Evolutionary conservation across 2,797 vertebrate species (phyloP).

Genomic region (Podarcis siculus): DNA sequence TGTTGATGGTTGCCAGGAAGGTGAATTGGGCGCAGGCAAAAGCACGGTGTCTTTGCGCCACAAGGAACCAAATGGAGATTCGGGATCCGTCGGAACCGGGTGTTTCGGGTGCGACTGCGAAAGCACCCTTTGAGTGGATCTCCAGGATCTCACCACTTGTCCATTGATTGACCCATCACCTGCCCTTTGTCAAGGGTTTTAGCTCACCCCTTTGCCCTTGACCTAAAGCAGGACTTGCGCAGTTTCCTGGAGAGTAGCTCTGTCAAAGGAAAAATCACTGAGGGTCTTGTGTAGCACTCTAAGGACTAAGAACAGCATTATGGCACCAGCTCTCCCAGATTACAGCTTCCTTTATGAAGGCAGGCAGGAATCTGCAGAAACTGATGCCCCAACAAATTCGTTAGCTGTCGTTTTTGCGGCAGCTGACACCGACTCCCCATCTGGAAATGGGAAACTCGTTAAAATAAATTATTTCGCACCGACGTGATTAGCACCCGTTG

Average conservation of each 20-base stretch:
- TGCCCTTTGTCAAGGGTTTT: not conserved
- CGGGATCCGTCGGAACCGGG: not conserved
- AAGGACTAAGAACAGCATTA: too few species aligned
- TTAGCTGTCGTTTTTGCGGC: too few species aligned
- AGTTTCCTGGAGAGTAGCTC: not conserved
- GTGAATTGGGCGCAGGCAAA: not conserved
- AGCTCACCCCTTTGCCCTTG: too few species aligned
- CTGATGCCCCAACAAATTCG: too few species aligned
- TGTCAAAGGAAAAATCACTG: too few species aligned
- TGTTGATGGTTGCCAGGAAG: not conserved
- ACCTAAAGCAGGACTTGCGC: not conserved
- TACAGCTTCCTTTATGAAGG: too few species aligned
- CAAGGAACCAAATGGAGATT: not conserved
- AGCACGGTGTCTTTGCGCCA: not conserved
- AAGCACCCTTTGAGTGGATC: not conserved
- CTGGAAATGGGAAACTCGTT: too few species aligned
- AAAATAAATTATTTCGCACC: too few species aligned
- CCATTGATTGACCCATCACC: not conserved
- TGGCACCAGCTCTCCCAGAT: too few species aligned
- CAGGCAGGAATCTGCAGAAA: too few species aligned
- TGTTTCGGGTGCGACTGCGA: not conserved
- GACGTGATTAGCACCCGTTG: not conserved
- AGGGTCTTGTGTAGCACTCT: too few species aligned
- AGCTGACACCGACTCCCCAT: too few species aligned
- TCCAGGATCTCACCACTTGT: not conserved